phyloP scores from a whole-genome alignment of 2,797 vertebrate genomes.

The Liasis olivaceus region DNA sequence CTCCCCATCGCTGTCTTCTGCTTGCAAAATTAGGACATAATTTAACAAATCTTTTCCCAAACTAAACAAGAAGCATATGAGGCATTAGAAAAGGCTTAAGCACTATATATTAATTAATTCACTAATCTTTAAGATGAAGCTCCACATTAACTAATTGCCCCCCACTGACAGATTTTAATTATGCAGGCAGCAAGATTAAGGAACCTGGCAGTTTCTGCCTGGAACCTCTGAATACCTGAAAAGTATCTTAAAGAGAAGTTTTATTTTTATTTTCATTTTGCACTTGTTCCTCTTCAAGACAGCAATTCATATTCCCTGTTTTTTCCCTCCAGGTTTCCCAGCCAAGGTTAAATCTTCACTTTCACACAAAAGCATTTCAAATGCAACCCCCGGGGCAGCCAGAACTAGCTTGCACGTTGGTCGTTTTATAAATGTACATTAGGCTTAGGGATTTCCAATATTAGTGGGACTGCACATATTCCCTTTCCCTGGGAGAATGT shows the following conservation, averaged over 20 bases:
- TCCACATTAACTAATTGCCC: conserved; percentile 38
- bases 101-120: background rate
- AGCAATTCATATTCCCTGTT: background rate
- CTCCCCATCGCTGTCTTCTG: background rate
- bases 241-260: conserved; percentile 30
- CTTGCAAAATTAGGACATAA: background rate
- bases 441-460: background rate
- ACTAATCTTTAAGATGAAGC: conserved; percentile 26
- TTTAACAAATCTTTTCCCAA: conserved; percentile 38
- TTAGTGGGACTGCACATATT: background rate
- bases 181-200: conserved; percentile 24
- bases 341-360: background rate
- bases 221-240: conserved; percentile 31
- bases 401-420: background rate
- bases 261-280: background rate
- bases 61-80: conserved; percentile 35
- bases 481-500: background rate
- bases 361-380: background rate
- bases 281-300: background rate
- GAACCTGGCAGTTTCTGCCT: conserved; percentile 17
- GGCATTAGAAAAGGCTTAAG: conserved; percentile 29
- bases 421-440: background rate
- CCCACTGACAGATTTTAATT: conserved; percentile 49
- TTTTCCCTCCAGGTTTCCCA: background rate
- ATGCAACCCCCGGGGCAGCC: background rate